Base-by-base conservation (phyloP, 2,888 invertebrate species). In the Listrodromus nycthemerus region DNA sequence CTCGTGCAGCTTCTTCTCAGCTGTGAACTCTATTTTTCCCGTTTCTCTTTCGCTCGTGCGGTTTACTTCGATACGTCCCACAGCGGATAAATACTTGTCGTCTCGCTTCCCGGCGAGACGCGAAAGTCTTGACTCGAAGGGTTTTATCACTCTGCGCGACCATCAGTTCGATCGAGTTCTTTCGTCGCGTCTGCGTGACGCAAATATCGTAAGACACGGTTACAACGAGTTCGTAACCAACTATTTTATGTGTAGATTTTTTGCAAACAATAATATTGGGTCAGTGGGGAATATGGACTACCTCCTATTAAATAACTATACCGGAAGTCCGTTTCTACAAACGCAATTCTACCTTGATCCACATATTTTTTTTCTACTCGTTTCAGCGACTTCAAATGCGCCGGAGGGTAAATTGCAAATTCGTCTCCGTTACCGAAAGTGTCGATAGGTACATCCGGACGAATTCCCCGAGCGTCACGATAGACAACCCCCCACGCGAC, bases 51-150 rank as follows among this genome's bases (percentile, higher is more conserved):
- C 50, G 19, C 27, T 48, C 41, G 50, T 65, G 50, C 24, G 50
- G 63, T 75, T 37, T 52, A 75, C 75, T 75, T n/a, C 75, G 65
- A 75, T 75, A 75, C 65, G 37, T 37, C 50, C 52, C 63, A 63
- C 30, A 21, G 33, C 50, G 65, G 48, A 75, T 75, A 75, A 75
- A 65, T 75, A 75, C 75, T 75, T 75, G 75, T 75, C 75, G 50
- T 50, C 63, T 65, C n/a, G n/a, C 33, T 45, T 37, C 65, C 21
- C 13, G 27, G 16, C 30, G 21, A 37, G 65, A 50, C 52, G 48
- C 33, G 5, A 50, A 65, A 65, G 21, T 63, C 50, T 65, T 75
- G 27, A 30, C 61, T 61, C 61, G 61, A 30, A 33, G 21, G 65
- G 65, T 65, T 65, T 65, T 75, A 52, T 75, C 37, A 19, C 50